A percentile compares a stretch with the other conserved stretches of the same genome.
Conservation (phyloP, 2,888 invertebrate genomes). For the Junonia oenone region DNA sequence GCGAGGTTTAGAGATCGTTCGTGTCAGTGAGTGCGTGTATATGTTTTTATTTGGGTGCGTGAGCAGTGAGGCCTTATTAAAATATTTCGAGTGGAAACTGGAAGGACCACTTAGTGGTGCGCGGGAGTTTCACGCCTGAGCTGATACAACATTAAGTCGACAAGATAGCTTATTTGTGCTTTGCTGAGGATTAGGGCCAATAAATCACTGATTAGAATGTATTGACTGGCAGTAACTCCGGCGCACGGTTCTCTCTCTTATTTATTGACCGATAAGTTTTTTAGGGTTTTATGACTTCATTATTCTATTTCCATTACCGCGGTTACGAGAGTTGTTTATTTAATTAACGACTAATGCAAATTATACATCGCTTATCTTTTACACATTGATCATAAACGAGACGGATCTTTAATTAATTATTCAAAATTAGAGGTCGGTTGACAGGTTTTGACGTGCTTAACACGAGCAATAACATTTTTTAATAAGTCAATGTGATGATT, state of each 20-base stretch:
- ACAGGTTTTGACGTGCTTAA: slow-evolving; percentile 27
- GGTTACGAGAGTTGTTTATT: slow-evolving; percentile 51
- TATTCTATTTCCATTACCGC: slow-evolving; percentile 38
- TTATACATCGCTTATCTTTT: slow-evolving; percentile 43
- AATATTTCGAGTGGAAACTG: slow-evolving; percentile 80
- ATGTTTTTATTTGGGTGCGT: slow-evolving; percentile 77
- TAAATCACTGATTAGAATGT: slow-evolving; percentile 80
- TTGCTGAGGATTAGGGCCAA: slow-evolving; percentile 76
- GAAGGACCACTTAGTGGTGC: slow-evolving; percentile 79
- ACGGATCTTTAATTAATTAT: slow-evolving; percentile 45
- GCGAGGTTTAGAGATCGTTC: slow-evolving; percentile 55
- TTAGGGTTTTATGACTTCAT: slow-evolving; percentile 62
- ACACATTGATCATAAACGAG: slow-evolving; percentile 35
- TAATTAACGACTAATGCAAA: slow-evolving; percentile 56
- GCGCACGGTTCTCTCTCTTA: slow-evolving; percentile 59
- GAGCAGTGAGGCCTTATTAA: slow-evolving; percentile 78
- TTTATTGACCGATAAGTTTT: slow-evolving; percentile 62
- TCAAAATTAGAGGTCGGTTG: slow-evolving; percentile 36
- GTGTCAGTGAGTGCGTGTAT: slow-evolving; percentile 60
- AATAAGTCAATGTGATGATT: background rate
- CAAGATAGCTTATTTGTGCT: slow-evolving; percentile 80
- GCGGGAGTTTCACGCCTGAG: slow-evolving; percentile 79
- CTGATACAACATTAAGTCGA: slow-evolving; percentile 79
- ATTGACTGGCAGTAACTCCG: slow-evolving; percentile 75
- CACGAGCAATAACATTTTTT: slow-evolving; percentile 27